Percentiles rank a stretch among this genome's conserved stretches.
Evolutionary conservation across 2,797 vertebrate genomes (phyloP).

Genomic region (Enoplosus armatus): DNA sequence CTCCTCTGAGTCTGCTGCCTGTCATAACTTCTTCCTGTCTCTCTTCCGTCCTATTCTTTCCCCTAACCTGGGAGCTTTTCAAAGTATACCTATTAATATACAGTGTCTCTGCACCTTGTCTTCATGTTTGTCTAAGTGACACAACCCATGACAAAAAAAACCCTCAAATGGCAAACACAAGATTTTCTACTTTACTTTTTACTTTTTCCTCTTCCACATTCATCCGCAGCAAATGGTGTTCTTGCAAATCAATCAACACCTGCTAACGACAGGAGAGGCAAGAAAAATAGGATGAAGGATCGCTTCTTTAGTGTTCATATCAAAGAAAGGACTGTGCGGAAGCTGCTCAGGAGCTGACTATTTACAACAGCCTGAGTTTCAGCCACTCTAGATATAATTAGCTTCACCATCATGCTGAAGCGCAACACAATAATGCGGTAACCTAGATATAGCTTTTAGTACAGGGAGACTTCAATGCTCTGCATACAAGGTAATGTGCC

Average conservation of each 20-base stretch:
- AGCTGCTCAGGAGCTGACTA: conserved; percentile 43
- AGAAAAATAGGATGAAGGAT: conserved; percentile 42
- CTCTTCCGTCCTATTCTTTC: conserved; percentile 36
- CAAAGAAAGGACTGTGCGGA: conserved; percentile 54
- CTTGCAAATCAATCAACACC: conserved; percentile 76
- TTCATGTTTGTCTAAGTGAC: conserved; percentile 68
- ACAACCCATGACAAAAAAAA: conserved; percentile 52
- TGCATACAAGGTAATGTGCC: conserved; percentile 10
- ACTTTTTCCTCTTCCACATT: conserved; percentile 49
- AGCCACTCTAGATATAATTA: conserved; percentile 73
- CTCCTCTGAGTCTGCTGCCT: conserved; percentile 46
- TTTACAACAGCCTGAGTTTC: conserved; percentile 57
- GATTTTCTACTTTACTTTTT: conserved; percentile 22
- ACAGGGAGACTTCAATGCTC: conserved; percentile 14
- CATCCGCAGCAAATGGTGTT: conserved; percentile 59
- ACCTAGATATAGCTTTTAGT: conserved; percentile 52
- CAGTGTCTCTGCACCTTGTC: conserved; percentile 68
- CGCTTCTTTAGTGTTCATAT: conserved; percentile 50
- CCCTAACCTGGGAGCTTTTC: conserved; percentile 65
- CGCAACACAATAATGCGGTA: conserved; percentile 56
- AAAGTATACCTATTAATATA: conserved; percentile 78
- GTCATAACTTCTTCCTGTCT: conserved; percentile 59
- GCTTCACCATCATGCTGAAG: conserved; percentile 43
- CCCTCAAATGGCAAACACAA: conserved; percentile 31
- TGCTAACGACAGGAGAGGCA: conserved; percentile 57